Conservation (phyloP, 2,797 vertebrate genomes). For the Etheostoma perlongum region DNA sequence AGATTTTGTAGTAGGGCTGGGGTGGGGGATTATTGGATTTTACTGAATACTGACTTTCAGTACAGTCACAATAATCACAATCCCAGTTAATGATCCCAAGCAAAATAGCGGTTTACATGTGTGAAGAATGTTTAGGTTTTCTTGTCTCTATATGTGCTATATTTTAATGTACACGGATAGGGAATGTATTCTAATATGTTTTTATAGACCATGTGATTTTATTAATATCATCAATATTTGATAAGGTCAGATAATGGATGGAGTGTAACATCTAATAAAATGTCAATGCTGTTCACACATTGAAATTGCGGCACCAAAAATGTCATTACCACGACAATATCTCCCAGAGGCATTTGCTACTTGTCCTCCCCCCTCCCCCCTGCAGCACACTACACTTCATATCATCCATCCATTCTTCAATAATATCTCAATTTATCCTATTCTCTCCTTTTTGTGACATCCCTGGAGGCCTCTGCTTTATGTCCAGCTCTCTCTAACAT, state of each 20-base stretch:
- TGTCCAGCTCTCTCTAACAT: constrained; percentile 7
- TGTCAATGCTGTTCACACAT: neutral
- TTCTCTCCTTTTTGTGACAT: constrained; percentile 26
- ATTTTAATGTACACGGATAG: too few species aligned
- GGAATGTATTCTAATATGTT: neutral
- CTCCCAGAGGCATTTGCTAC: neutral
- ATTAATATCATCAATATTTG: neutral
- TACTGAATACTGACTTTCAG: too few species aligned
- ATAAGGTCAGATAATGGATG: neutral
- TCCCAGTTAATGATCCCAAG: too few species aligned
- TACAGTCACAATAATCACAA: too few species aligned
- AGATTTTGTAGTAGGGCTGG: neutral
- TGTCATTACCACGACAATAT: neutral
- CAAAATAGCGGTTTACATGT: too few species aligned
- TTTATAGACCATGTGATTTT: neutral
- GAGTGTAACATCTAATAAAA: neutral
- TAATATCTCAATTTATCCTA: constrained; percentile 15
- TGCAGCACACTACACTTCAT: neutral
- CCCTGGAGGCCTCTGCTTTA: constrained; percentile 16
- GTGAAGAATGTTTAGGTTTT: too few species aligned
- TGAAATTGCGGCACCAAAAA: neutral
- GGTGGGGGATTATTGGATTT: too few species aligned
- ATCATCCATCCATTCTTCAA: constrained; percentile 15
- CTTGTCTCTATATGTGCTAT: too few species aligned
- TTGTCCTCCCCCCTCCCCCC: constrained; percentile 1